Evolutionary conservation across 2,888 invertebrate genomes (phyloP), one percentile per base, ranked within the genome.

Genomic region (Dyspetes luteomarginatus): DNA sequence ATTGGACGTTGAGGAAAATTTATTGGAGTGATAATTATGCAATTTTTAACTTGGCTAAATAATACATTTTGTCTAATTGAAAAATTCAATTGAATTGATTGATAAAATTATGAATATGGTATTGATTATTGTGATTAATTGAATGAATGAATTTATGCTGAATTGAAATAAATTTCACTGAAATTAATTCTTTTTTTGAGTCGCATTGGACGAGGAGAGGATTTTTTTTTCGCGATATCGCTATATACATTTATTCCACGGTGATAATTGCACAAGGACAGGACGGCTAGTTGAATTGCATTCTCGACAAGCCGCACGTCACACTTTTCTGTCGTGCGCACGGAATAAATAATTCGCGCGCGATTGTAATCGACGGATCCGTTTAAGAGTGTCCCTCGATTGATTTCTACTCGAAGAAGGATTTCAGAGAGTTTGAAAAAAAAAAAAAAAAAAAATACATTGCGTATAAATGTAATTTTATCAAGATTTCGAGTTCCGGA

Each of bases 261-360:
- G n/a, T n/a, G 26, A 43, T 67, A 43, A 78, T 72, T 72, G 72
- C 60, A 72, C 77, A 77, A 77, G 56, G 77, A 71, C 71, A 71
- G 15, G 9, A 26, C 22, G 28, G 28, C 56, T n/a, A 9, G 69
- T 28, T 62, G 62, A 64, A 68, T 68, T 55, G 45, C 56, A n/a
- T 36, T 64, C 30, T 45, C 82, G 19, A 48, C 56, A 55, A 56
- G 36, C 55, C 17, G 56, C 58, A 48, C 72, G 56, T 68, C 48
- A 62, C 50, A 80, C 67, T 64, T 81, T 81, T 82, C 72, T 73
- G 74, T 75, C 78, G 73, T 3, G 68, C 82, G 82, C 71, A 73
- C 76, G 72, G 83, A 85, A 83, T 85, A 86, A 85, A 83, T 85
- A 83, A 85, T 86, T 83, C 81, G 60, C 83, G 60, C 83, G 43